These are phyloP conservation scores for Ophiothrix spiculata DNA, from an alignment of 35 echinoderm and acorn worm genomes.

Conservation along the genomic window DNA sequence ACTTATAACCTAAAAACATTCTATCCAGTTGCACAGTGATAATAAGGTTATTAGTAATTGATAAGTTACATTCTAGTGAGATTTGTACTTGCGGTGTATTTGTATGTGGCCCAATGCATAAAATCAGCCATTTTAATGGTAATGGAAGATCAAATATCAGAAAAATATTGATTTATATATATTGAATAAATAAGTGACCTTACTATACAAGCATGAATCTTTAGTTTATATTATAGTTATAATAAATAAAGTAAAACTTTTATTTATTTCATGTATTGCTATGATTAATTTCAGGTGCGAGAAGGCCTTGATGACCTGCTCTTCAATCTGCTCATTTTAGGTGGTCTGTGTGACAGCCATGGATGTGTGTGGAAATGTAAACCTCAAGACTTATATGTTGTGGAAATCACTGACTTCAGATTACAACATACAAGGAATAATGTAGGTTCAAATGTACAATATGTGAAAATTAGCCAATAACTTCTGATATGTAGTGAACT, in stretches of 20 bases:
- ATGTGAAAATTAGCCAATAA: no score
- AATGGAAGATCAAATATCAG: not conserved
- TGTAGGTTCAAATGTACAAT: no score
- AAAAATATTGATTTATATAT: not conserved
- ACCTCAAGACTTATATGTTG: not conserved
- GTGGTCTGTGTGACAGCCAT: not conserved
- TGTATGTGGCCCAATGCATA: not conserved
- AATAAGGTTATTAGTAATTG: no score
- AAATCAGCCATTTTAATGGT: not conserved
- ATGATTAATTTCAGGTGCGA: conserved; percentile 7
- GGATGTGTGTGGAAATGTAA: not conserved
- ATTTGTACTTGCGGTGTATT: no score
- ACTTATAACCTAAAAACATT: no score
- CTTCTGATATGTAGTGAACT: no score
- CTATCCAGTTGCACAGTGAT: no score
- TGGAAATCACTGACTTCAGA: not conserved
- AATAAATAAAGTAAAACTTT: no score
- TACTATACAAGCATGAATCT: not conserved
- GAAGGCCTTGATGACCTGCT: conserved; percentile 12
- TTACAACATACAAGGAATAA: not conserved
- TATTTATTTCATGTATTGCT: no score
- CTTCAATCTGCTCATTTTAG: conserved; percentile 18
- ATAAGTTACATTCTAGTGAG: no score
- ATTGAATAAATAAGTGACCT: not conserved
- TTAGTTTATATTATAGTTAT: not conserved